These are phyloP conservation scores for Procambarus virginalis DNA, from an alignment of 1,140 invertebrate species.

Conservation along the genomic window DNA sequence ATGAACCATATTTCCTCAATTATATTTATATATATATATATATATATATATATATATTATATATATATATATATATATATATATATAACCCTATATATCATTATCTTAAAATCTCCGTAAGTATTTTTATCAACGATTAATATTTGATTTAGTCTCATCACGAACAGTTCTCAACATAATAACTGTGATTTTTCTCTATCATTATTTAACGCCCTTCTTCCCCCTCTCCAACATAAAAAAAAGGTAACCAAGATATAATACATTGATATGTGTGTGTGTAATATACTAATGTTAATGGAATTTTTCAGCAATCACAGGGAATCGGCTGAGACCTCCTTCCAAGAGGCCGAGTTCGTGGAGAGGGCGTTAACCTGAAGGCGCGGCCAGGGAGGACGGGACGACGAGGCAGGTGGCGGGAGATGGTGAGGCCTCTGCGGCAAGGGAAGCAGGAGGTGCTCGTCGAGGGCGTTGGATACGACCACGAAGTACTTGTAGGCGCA, in stretches of 20 bases:
- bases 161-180: too few species aligned
- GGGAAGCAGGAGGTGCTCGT: too few species aligned
- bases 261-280: too few species aligned
- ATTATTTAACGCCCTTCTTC: too few species aligned
- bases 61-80: conserved; percentile 33
- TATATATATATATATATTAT: conserved; percentile 30
- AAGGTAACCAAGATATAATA: too few species aligned
- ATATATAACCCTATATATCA: not conserved
- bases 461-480: too few species aligned
- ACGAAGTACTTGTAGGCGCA: too few species aligned
- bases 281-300: too few species aligned
- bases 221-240: too few species aligned
- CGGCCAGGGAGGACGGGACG: not conserved
- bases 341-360: conserved; percentile 19
- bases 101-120: conserved; percentile 1
- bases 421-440: not conserved
- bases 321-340: conserved; percentile 19
- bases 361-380: not conserved
- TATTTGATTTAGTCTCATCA: too few species aligned
- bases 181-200: too few species aligned
- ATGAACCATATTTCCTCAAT: too few species aligned
- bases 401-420: not conserved
- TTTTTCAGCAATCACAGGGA: not conserved
- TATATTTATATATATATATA: conserved; percentile 22
- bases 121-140: conserved; percentile 2